Evolutionary conservation across 2,888 invertebrate genomes (phyloP).

Genomic region (Nymphalis urticae): DNA sequence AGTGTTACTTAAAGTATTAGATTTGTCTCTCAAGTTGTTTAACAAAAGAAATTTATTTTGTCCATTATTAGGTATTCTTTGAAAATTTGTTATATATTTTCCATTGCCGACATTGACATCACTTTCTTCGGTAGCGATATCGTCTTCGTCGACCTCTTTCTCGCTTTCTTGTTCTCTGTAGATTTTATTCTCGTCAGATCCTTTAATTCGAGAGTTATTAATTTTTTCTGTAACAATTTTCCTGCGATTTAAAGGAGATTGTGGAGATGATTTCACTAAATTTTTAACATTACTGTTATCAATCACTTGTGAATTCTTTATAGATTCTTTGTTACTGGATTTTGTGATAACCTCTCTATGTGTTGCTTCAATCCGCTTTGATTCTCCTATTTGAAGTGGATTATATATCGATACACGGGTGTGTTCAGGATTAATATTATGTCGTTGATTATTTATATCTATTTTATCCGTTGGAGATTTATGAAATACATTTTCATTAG

Average conservation of each 20-base stretch:
- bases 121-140: not conserved
- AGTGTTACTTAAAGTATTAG: not conserved
- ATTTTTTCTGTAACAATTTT: not conserved
- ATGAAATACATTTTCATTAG: slow-evolving; percentile 2
- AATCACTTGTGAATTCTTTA: not conserved
- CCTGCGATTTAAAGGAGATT: not conserved
- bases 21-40: not conserved
- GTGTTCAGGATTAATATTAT: not conserved
- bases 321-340: not conserved
- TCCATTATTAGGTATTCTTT: slow-evolving; percentile 9
- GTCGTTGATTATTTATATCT: not conserved
- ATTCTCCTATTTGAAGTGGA: not conserved
- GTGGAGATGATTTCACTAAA: not conserved
- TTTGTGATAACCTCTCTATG: not conserved
- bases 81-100: not conserved
- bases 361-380: not conserved
- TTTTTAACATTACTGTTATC: not conserved
- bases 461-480: not conserved
- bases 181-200: slow-evolving; percentile 1
- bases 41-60: not conserved
- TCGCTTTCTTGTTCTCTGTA: not conserved
- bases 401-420: not conserved
- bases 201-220: not conserved
- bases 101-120: not conserved
- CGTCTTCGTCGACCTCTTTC: not conserved